Evolutionary conservation across 2,888 invertebrate genomes (phyloP), one percentile per base, ranked within the genome.

Genomic region (Blastobasis lacticolella): DNA sequence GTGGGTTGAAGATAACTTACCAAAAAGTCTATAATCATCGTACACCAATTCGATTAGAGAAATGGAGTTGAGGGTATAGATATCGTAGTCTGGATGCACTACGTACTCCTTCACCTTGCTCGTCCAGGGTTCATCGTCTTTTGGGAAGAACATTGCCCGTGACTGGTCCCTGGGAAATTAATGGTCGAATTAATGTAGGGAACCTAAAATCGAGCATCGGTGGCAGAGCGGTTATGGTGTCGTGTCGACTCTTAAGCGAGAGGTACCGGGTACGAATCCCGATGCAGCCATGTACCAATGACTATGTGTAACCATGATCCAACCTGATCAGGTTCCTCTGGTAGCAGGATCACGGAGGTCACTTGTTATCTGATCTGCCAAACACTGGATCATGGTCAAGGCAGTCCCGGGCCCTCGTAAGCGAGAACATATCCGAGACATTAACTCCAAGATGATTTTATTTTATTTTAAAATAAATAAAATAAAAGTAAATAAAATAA

Each of bases 11-110:
- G n/a, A n/a, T 23, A 23, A 23, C 23, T 23, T 23, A 23, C 23
- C 23, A 3, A 23, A 23, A 23, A 23, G 23, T 23, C 23, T 23
- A 23, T 23, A 23, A 3, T 23, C 23, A 23, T 23, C 23, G 3
- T 23, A 23, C 3, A 23, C 42, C 10, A 83, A 57, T 46, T 75
- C 69, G 1, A 83, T 37, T 7, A 83, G 38, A 0, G 76, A 79
- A 10, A 83, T 58, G 4, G 74, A 78, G 55, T 71, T 75, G 10
- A 59, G 46, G 0, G 70, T 72, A 0, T 62, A 48, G 46, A 57
- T 56, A 6, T 75, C 69, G 52, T 73, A 79, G 55, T 83, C 80
- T 0, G 81, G 81, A 10, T 83, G 83, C 0, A 66, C 51, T 42
- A 60, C 52, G 49, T 68, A 75, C 5, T 70, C 66, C 10, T 55